phyloP scores from a whole-genome alignment of 1,140 invertebrate genomes.

The Magallana ariakensis region DNA sequence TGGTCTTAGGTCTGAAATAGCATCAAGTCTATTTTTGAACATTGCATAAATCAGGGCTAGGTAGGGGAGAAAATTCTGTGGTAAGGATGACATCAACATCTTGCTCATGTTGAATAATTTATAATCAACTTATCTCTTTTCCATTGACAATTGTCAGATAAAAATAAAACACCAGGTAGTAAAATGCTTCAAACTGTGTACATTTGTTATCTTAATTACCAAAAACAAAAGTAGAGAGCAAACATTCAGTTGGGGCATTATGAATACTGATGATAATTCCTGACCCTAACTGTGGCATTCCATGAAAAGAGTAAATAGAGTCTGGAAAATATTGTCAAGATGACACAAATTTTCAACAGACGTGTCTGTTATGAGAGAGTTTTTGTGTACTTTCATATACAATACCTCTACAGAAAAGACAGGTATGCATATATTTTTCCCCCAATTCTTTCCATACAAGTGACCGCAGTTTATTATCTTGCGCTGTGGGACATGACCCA shows the following conservation, averaged over 20 bases:
- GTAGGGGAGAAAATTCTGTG: not conserved
- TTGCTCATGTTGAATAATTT: not conserved
- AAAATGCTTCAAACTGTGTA: constrained; percentile 2
- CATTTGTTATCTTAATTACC: constrained; percentile 17
- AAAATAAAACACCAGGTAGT: not conserved
- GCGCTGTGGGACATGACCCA: too few species aligned
- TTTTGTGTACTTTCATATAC: too few species aligned
- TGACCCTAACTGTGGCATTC: not conserved
- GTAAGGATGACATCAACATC: not conserved
- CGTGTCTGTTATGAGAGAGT: too few species aligned
- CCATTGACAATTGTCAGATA: constrained; percentile 11
- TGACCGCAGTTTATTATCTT: too few species aligned
- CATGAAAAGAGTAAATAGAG: not conserved
- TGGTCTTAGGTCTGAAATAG: not conserved
- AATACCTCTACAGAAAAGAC: too few species aligned
- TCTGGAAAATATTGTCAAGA: not conserved
- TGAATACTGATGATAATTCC: not conserved
- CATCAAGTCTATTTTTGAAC: not conserved
- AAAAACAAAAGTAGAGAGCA: constrained; percentile 13
- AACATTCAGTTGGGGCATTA: not conserved
- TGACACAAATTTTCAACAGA: not conserved
- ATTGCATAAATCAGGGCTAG: not conserved
- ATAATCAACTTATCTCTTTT: constrained; percentile 3
- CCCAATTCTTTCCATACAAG: too few species aligned
- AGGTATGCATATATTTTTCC: too few species aligned